Base-by-base conservation (phyloP, 2,113 vertebrate species). In the Melanerpes aurifrons region DNA sequence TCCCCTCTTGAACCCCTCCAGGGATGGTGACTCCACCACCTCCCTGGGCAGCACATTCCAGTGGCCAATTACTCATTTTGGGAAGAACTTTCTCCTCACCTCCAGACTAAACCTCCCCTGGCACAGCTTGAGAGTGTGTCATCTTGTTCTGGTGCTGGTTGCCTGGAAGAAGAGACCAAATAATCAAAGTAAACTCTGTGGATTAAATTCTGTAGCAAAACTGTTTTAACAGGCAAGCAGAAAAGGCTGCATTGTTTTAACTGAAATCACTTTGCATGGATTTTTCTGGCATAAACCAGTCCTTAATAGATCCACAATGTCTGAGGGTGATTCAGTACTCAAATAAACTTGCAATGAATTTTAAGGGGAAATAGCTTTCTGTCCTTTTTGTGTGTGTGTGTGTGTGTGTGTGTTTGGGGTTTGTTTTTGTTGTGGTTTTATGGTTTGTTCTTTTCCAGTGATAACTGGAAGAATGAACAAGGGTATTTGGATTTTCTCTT, bases 281-380 rank as follows among this genome's bases (percentile, higher is more conserved):
- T 87, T 96, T 94, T 82, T 78, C 64, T 83, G 82, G 79, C 79
- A 66, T 86, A 90, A 94, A 82, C 69, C n/a, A 82, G 70, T 66
- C 53, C 45, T 86, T 94, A 96, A 87, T 64, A 94, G 87, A 92
- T 86, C 75, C 45, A 66, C 47, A 79, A 86, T 64, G 80, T 78
- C 85, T 87, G 79, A 85, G 87, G 29, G 75, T 94, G 89, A 92
- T 59, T 0, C 2, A 94, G n/a, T 87, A 58, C 72, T 93, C 78
- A 93, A 90, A 95, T 95, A 95, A 95, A 91, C 79, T 89, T 85
- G 54, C 69, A 81, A 87, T 94, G 82, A 92, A 87, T 94, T 94
- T 91, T 87, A 83, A 81, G 70, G 58, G 35, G 7, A 92, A 94
- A 72, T 54, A 79, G 62, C 75, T 87, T 80, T 82, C 74, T 94